These are phyloP conservation scores for Thysanoteuthis rhombus DNA, from an alignment of 2,888 invertebrate species.

Conservation along the genomic window DNA sequence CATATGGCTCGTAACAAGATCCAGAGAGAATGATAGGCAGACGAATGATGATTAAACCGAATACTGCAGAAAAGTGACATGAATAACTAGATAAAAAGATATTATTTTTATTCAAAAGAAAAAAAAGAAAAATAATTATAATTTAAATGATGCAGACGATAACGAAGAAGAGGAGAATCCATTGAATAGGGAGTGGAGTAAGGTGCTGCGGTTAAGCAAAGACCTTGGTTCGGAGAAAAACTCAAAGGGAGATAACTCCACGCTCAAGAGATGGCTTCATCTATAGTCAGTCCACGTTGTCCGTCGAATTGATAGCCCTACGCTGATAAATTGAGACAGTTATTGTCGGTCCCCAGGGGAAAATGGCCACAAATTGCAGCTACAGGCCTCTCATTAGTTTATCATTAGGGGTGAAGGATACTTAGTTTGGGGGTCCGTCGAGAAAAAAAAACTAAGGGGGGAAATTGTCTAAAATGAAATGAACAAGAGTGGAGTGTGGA, in stretches of 20 bases:
- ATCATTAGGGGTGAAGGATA: slow-evolving; percentile 31
- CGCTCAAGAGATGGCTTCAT: background rate
- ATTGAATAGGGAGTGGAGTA: background rate
- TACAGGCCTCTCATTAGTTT: slow-evolving; percentile 30
- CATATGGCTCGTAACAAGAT: no score
- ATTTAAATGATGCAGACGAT: background rate
- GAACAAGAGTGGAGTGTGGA: slow-evolving; percentile 16
- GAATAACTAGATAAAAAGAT: background rate
- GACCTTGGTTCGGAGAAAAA: background rate
- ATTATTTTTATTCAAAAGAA: background rate
- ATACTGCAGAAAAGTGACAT: no score
- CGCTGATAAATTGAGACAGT: slow-evolving; percentile 27
- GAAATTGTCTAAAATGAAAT: slow-evolving; percentile 28
- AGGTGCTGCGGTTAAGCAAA: background rate
- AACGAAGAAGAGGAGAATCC: background rate
- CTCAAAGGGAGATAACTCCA: slow-evolving; percentile 22
- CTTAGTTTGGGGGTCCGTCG: slow-evolving; percentile 23
- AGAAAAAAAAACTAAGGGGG: background rate
- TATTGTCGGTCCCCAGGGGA: slow-evolving; percentile 25
- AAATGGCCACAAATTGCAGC: slow-evolving; percentile 23
- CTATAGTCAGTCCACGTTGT: slow-evolving; percentile 14
- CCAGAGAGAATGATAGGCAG: no score
- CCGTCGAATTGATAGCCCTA: slow-evolving; percentile 25
- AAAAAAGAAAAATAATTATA: background rate
- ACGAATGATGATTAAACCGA: no score